phyloP scores from a whole-genome alignment of 2,888 invertebrate species.

The Eupithecia tripunctaria region DNA sequence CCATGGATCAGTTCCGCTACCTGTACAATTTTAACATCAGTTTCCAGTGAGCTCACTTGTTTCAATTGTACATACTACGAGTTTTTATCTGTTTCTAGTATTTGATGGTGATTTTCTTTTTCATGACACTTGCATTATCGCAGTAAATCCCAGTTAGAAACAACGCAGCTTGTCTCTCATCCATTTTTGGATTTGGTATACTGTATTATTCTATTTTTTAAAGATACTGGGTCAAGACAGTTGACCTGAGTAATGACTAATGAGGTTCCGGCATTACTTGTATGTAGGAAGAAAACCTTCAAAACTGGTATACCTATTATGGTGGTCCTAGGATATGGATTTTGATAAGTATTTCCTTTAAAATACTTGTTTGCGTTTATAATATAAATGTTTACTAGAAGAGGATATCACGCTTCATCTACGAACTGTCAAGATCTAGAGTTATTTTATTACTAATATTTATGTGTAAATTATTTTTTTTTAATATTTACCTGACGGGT shows the following conservation, averaged over 20 bases:
- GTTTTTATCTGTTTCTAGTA: too few relatives aligned
- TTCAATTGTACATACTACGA: too few relatives aligned
- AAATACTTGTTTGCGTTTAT: not conserved
- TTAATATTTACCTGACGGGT: not conserved
- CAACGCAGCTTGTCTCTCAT: too few relatives aligned
- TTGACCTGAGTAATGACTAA: not conserved
- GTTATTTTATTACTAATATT: not conserved
- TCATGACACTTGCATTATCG: too few relatives aligned
- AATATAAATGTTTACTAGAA: not conserved
- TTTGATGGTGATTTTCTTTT: too few relatives aligned
- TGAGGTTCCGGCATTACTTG: not conserved
- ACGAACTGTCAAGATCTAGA: not conserved
- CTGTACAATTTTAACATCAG: too few relatives aligned
- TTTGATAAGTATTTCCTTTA: not conserved
- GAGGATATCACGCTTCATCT: not conserved
- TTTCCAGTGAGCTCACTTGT: too few relatives aligned
- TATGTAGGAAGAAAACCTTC: not conserved
- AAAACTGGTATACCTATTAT: not conserved
- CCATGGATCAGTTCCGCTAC: too few relatives aligned
- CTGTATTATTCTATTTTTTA: not conserved
- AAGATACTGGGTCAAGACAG: not conserved
- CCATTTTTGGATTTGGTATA: too few relatives aligned
- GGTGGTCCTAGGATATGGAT: not conserved
- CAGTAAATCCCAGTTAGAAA: too few relatives aligned
- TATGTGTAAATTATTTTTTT: not conserved